These are phyloP conservation scores for Chroicocephalus ridibundus DNA, from an alignment of 2,113 vertebrate species.

Conservation along the genomic window DNA sequence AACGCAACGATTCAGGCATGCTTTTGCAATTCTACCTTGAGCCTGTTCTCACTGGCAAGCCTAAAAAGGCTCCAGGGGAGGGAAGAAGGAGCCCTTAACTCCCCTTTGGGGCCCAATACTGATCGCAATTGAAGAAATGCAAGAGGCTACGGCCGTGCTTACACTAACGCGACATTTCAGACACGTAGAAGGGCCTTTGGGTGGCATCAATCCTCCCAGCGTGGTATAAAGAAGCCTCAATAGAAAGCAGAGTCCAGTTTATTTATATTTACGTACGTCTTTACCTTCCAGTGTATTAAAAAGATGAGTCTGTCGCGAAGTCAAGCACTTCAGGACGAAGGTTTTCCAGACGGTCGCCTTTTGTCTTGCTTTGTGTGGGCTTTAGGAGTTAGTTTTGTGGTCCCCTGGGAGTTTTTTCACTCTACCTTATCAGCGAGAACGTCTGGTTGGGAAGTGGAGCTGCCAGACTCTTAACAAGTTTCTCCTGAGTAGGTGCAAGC, in stretches of 20 bases:
- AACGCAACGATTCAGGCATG: background rate
- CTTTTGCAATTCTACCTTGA: slow-evolving; percentile 16
- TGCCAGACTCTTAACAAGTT: background rate
- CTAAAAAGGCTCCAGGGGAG: background rate
- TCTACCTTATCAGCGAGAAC: background rate
- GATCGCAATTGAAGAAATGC: background rate
- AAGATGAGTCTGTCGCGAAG: background rate
- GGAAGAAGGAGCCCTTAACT: background rate
- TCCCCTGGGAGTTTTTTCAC: background rate
- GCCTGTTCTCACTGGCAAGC: background rate
- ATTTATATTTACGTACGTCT: background rate
- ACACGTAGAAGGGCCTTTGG: background rate
- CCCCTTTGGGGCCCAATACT: background rate
- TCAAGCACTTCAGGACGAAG: background rate
- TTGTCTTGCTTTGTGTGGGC: background rate
- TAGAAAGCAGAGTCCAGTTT: background rate
- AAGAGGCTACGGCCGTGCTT: background rate
- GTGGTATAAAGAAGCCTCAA: background rate
- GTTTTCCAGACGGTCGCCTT: background rate
- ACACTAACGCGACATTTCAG: background rate
- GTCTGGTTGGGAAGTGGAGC: background rate
- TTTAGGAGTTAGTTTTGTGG: background rate
- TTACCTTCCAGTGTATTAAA: background rate
- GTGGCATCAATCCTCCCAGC: background rate
- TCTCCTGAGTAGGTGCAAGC: background rate